Percentiles rank a stretch among this genome's conserved stretches.
These are phyloP conservation scores for Notodonta dromedarius DNA, from an alignment of 2,888 invertebrate genomes.

Conservation along the genomic window DNA sequence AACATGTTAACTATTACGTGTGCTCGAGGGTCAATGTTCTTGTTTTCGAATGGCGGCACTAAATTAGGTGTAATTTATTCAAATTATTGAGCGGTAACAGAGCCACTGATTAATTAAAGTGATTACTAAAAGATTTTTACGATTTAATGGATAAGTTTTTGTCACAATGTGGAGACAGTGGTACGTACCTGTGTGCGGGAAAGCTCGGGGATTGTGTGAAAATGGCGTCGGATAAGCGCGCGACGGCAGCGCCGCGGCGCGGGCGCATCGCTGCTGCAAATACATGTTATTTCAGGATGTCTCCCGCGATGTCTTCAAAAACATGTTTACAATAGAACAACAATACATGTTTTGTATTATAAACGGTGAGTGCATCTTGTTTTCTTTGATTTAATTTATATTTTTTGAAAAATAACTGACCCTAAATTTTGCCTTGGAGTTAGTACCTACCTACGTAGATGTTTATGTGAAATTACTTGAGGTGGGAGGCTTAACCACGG, in stretches of 20 bases:
- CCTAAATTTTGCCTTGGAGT: not conserved
- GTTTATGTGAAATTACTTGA: no score
- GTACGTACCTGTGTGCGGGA: constrained; percentile 79
- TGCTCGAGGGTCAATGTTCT: constrained; percentile 74
- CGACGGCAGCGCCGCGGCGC: constrained; percentile 72
- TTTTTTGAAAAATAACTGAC: not conserved
- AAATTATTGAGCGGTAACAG: constrained; percentile 21
- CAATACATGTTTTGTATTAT: constrained; percentile 20
- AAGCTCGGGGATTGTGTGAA: constrained; percentile 79
- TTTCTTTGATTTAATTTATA: not conserved
- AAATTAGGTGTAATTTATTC: constrained; percentile 33
- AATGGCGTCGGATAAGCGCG: constrained; percentile 78
- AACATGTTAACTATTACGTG: constrained; percentile 82
- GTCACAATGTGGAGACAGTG: constrained; percentile 35
- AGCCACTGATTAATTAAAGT: constrained; percentile 17
- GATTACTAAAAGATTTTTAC: constrained; percentile 20
- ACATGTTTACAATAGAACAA: constrained; percentile 58
- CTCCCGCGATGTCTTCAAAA: constrained; percentile 81
- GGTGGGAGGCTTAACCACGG: no score
- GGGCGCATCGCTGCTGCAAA: constrained; percentile 75
- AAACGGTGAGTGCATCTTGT: constrained; percentile 21
- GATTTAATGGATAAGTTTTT: constrained; percentile 33
- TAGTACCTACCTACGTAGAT: no score
- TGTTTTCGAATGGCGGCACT: constrained; percentile 58
- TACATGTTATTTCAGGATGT: constrained; percentile 83